Evolutionary conservation across 1,140 invertebrate species (phyloP).

Genomic region (Coenobita brevimanus): DNA sequence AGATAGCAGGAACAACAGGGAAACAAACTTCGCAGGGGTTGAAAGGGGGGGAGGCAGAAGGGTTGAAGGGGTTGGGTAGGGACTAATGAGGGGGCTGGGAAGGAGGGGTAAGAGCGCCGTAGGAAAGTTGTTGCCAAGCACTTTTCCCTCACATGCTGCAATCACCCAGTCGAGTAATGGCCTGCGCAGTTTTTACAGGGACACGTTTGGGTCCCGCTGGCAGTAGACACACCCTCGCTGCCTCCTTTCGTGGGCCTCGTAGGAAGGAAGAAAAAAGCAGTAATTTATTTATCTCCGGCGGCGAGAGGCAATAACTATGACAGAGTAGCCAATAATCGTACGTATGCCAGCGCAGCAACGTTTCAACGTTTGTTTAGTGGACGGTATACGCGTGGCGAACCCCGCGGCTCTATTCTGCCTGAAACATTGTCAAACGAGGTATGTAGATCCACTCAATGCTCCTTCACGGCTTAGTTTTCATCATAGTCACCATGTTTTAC

Average conservation of each 20-base stretch:
- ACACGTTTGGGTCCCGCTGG: neutral
- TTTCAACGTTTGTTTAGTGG: constrained; percentile 61
- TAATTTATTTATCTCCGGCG: constrained; percentile 47
- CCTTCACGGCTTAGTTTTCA: neutral
- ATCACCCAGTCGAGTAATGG: neutral
- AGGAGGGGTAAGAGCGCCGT: neutral
- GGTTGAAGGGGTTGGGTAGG: neutral
- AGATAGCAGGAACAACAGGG: too few species aligned
- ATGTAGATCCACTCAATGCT: constrained; percentile 25
- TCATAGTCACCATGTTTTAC: neutral
- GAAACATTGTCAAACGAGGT: constrained; percentile 50
- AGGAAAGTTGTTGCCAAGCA: constrained; percentile 51
- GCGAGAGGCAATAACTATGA: constrained; percentile 59
- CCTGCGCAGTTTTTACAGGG: neutral
- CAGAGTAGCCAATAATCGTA: constrained; percentile 61
- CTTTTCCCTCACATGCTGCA: constrained; percentile 42
- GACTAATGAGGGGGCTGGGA: neutral
- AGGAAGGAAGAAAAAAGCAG: constrained; percentile 42
- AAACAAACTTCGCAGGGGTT: constrained; percentile 15
- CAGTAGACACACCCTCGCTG: neutral
- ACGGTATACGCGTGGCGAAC: constrained; percentile 40
- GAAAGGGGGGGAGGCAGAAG: constrained; percentile 17
- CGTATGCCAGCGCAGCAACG: constrained; percentile 60
- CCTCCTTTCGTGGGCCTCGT: neutral
- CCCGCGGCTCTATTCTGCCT: constrained; percentile 24